These are phyloP conservation scores for Quadroppia sp. DNA, from an alignment of 2,888 invertebrate species.

Conservation along the genomic window DNA sequence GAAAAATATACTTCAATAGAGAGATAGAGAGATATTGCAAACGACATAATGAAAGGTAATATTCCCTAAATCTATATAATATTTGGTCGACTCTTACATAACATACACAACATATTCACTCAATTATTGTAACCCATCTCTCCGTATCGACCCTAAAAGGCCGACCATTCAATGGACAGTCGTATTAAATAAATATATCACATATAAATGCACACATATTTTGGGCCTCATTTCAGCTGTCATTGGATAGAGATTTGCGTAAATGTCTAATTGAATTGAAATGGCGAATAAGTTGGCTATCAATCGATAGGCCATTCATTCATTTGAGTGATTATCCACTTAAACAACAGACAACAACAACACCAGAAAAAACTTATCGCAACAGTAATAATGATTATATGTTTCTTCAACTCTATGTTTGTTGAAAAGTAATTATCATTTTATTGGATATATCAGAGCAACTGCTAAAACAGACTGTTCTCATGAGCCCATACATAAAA, in stretches of 20 bases:
- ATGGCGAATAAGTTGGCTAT: not conserved
- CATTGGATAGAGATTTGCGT: not conserved
- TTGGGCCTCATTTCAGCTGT: not conserved
- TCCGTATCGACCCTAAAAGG: too few relatives aligned
- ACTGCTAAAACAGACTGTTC: not conserved
- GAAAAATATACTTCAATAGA: not conserved
- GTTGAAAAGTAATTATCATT: not conserved
- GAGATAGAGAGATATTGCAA: not conserved
- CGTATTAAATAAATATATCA: too few relatives aligned
- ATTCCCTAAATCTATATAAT: constrained; percentile 1
- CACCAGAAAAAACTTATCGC: not conserved
- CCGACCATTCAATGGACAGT: too few relatives aligned
- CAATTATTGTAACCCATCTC: not conserved
- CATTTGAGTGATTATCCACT: not conserved
- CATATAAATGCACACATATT: not conserved
- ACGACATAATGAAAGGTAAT: constrained; percentile 9
- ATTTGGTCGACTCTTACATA: not conserved
- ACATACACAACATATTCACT: not conserved
- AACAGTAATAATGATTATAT: not conserved
- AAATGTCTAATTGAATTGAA: not conserved
- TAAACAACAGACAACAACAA: too few relatives aligned
- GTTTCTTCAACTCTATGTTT: not conserved
- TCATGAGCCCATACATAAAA: not conserved
- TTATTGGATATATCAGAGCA: not conserved
- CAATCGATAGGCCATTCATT: not conserved